phyloP scores from a whole-genome alignment of 2,113 vertebrate species.

The Laticauda laticaudata region DNA sequence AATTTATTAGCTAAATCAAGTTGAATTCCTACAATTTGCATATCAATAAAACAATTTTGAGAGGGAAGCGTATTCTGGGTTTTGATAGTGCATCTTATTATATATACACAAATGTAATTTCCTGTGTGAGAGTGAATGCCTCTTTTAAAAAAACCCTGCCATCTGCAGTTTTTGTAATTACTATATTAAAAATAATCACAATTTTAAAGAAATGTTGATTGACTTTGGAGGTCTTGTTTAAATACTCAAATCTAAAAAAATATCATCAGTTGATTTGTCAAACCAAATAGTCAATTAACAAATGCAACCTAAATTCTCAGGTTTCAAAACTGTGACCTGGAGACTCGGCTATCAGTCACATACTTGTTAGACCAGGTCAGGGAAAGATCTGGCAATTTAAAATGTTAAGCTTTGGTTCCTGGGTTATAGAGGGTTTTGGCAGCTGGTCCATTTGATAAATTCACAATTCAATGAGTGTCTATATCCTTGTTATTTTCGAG shows the following conservation, averaged over 20 bases:
- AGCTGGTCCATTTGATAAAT: not conserved
- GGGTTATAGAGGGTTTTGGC: not conserved
- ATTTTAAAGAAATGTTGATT: not conserved
- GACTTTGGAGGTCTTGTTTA: constrained; percentile 17
- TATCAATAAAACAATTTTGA: not conserved
- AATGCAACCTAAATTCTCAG: not conserved
- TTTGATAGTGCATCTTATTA: not conserved
- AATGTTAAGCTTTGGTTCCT: not conserved
- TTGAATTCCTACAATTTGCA: not conserved
- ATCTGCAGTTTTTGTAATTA: not conserved
- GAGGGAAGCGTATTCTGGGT: not conserved
- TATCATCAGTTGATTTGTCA: not conserved
- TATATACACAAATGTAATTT: not conserved
- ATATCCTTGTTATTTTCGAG: not conserved
- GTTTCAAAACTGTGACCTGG: not conserved
- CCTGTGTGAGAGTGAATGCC: not conserved
- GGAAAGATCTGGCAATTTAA: not conserved
- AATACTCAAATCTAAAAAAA: not conserved
- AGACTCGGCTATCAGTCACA: not conserved
- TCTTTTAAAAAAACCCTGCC: not conserved
- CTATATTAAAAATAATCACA: constrained; percentile 3
- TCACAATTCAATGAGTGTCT: not conserved
- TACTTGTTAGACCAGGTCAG: not conserved
- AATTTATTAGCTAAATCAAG: not conserved
- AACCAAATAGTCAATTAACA: not conserved